These are phyloP conservation scores for Samia ricini DNA, from an alignment of 1,140 invertebrate species.

Conservation along the genomic window DNA sequence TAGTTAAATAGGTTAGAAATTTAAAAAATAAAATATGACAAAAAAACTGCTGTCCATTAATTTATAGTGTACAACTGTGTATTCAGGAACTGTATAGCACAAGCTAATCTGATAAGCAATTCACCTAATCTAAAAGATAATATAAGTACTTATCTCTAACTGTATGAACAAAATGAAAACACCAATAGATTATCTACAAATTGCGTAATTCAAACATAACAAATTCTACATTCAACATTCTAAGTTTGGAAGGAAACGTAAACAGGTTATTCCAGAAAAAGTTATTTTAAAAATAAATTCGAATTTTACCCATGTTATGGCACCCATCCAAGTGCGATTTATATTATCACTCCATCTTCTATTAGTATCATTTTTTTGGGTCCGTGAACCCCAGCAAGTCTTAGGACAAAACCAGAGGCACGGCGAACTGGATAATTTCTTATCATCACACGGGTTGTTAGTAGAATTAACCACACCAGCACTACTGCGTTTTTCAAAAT, in stretches of 20 bases:
- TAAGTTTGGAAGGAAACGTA: neutral
- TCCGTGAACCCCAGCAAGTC: conserved; percentile 49
- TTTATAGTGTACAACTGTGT: too few species aligned
- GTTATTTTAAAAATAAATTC: conserved; percentile 3
- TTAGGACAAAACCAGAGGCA: conserved; percentile 47
- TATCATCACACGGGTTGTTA: conserved; percentile 43
- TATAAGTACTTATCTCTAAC: neutral
- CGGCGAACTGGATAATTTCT: conserved; percentile 39
- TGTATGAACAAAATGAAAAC: neutral
- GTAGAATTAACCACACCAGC: conserved; percentile 52
- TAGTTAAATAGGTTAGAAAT: too few species aligned
- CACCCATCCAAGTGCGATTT: conserved; percentile 70
- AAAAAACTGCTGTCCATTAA: too few species aligned
- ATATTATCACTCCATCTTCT: conserved; percentile 62
- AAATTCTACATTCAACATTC: too few species aligned
- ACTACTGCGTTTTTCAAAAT: conserved; percentile 66
- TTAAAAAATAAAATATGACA: too few species aligned
- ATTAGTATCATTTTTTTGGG: conserved; percentile 47
- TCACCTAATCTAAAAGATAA: neutral
- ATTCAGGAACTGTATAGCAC: too few species aligned
- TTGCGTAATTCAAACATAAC: neutral
- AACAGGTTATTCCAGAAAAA: conserved; percentile 6
- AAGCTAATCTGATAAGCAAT: neutral
- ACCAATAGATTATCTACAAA: neutral
- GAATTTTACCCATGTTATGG: conserved; percentile 71